A percentile compares a stretch with the other conserved stretches of the same genome.
Conservation (phyloP, 2,888 invertebrate species). For the Celastrina argiolus region DNA sequence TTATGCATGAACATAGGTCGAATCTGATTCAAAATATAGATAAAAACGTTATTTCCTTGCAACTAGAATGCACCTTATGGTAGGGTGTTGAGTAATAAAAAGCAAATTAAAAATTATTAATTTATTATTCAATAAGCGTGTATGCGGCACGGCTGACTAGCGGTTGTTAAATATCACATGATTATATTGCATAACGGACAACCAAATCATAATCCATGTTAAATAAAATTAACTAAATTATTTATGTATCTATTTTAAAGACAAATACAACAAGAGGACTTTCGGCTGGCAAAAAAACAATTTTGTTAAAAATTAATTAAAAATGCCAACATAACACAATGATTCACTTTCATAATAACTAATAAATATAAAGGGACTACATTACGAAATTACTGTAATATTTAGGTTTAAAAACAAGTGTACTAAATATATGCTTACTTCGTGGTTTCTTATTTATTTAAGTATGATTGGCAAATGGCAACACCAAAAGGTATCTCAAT, state of each 20-base stretch:
- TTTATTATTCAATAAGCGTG: constrained; percentile 76
- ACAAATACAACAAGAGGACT: not conserved
- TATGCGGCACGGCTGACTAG: constrained; percentile 75
- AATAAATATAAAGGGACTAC: not conserved
- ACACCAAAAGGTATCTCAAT: no score
- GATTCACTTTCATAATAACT: constrained; percentile 10
- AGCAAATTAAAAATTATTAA: constrained; percentile 48
- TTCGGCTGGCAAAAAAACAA: not conserved
- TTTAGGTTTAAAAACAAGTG: not conserved
- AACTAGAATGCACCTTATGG: no score
- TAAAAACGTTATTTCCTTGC: no score
- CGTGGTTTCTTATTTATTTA: not conserved
- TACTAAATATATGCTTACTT: not conserved
- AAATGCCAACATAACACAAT: constrained; percentile 1
- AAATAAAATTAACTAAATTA: constrained; percentile 2
- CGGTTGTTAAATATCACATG: constrained; percentile 71
- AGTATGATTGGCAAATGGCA: no score
- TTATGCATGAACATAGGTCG: no score
- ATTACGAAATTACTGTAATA: not conserved
- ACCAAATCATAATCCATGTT: constrained; percentile 9
- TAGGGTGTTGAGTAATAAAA: constrained; percentile 35
- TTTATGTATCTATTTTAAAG: not conserved
- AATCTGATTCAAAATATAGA: no score
- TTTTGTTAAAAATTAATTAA: not conserved
- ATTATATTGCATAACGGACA: constrained; percentile 44